A percentile compares a stretch with the other conserved stretches of the same genome.
Conservation (phyloP, 2,797 vertebrate genomes). For the Chaunax sp. region DNA sequence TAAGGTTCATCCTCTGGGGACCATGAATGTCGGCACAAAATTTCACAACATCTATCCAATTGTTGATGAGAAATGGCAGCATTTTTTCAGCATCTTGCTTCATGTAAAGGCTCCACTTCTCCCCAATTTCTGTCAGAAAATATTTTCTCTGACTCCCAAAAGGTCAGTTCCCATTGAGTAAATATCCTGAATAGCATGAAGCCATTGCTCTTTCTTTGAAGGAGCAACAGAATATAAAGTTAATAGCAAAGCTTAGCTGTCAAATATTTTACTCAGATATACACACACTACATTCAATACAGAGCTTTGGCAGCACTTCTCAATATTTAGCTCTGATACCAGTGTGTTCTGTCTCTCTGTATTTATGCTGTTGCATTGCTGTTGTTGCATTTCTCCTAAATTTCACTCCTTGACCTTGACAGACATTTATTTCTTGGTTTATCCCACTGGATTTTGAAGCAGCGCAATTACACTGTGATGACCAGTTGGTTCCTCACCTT, state of each 20-base stretch:
- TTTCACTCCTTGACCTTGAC: not conserved
- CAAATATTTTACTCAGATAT: not conserved
- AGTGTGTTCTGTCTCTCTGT: not conserved
- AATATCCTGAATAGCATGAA: not conserved
- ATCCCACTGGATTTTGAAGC: not conserved
- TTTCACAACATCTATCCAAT: not conserved
- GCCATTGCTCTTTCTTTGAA: not conserved
- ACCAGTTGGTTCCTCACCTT: not conserved
- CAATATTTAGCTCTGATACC: not conserved
- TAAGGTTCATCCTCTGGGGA: too few species aligned
- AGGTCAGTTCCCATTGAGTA: not conserved
- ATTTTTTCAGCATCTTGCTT: not conserved
- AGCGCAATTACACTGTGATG: not conserved
- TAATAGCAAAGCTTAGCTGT: not conserved
- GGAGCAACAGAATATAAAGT: not conserved
- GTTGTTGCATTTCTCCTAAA: not conserved
- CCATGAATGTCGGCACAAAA: not conserved
- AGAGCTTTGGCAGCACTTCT: not conserved
- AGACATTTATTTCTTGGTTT: not conserved
- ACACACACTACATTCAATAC: not conserved
- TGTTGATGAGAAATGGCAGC: not conserved
- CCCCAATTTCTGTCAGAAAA: not conserved
- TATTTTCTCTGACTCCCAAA: not conserved
- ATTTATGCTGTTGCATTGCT: not conserved
- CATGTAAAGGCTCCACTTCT: not conserved